These are phyloP conservation scores for Aplochiton taeniatus DNA, from an alignment of 2,797 vertebrate species.

Conservation along the genomic window DNA sequence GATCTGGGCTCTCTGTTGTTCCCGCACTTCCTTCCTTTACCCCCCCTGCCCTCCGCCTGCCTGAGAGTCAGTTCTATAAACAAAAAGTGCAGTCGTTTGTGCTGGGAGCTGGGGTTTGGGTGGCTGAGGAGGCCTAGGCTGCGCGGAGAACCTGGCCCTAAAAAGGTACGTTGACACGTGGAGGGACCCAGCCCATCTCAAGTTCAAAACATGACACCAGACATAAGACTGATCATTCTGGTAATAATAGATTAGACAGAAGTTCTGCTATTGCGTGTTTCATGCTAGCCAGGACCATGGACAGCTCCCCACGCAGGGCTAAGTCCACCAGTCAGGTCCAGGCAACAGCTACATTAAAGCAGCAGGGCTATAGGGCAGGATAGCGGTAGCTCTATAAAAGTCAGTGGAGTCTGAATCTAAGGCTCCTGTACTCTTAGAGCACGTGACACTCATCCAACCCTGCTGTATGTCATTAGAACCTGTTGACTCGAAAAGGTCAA, in stretches of 20 bases:
- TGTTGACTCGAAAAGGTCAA: constrained; percentile 38
- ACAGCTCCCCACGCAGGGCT: constrained; percentile 43
- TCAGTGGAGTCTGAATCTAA: constrained; percentile 33
- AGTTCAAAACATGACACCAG: too few relatives aligned
- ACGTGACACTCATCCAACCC: constrained; percentile 28
- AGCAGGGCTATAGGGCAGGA: constrained; percentile 36
- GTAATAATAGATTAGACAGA: constrained; percentile 23
- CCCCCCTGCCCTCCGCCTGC: neutral
- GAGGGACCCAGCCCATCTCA: too few relatives aligned
- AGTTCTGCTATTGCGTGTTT: constrained; percentile 16
- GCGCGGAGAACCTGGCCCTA: too few relatives aligned
- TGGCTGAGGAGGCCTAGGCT: too few relatives aligned
- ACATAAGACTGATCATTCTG: neutral
- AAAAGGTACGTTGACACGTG: too few relatives aligned
- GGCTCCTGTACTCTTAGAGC: constrained; percentile 32
- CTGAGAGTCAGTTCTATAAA: neutral
- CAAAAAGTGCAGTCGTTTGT: too few relatives aligned
- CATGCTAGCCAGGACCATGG: constrained; percentile 54
- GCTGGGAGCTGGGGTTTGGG: too few relatives aligned
- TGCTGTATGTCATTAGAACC: constrained; percentile 55
- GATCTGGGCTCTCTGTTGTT: constrained; percentile 32
- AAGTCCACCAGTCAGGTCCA: constrained; percentile 45
- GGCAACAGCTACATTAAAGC: constrained; percentile 14
- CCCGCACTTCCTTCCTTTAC: constrained; percentile 20
- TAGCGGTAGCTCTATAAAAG: constrained; percentile 32